Evolutionary conservation across 1,140 invertebrate species (phyloP), one percentile per base, ranked within the genome.

Genomic region (Meteorus sp.): DNA sequence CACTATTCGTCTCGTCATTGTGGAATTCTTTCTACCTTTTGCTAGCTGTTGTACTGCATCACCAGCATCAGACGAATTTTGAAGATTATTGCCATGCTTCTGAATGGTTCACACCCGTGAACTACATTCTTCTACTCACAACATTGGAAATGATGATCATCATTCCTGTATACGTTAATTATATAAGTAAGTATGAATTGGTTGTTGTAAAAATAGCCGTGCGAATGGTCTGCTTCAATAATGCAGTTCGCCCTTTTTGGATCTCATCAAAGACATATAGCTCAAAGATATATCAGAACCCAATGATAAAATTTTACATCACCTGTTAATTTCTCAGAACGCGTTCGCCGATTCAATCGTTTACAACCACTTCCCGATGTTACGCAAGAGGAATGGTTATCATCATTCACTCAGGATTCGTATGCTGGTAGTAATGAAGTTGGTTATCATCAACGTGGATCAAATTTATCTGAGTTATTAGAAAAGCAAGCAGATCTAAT

Each of bases 401-500:
- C 78, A 56, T 72, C 82, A 68, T 73, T 77, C 55, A 69, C 75
- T 11, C 74, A 82, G 62, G 76, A 83, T 60, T 77, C 73, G 9
- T 82, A 82, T 54, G 72, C 75, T 1, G 72, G 71, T 50, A 76
- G 76, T 33, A 80, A 76, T 17, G 85, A 85, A 65, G 72, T 86
- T 47, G 85, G 85, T 7, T 84, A 82, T 35, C 80, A 79, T 64
- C 80, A 82, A 62, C 78, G 76, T 43, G 82, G 80, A 45, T 80
- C 81, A 19, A 82, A 85, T 67, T 70, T 84, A 2, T 78, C 81
- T 22, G 86, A 88, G 53, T 78, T 88, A 48, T 75, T 88, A 33
- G 85, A 88, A 70, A 86, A 87, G 65, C 87, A 88, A 72, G 84
- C 82, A 1, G 81, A 83, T 66, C 68, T 83, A 15, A 82, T 83